Evolutionary conservation across 2,888 invertebrate genomes (phyloP), one percentile per base, ranked within the genome.

Genomic region (Scelioninae gen. 1): DNA sequence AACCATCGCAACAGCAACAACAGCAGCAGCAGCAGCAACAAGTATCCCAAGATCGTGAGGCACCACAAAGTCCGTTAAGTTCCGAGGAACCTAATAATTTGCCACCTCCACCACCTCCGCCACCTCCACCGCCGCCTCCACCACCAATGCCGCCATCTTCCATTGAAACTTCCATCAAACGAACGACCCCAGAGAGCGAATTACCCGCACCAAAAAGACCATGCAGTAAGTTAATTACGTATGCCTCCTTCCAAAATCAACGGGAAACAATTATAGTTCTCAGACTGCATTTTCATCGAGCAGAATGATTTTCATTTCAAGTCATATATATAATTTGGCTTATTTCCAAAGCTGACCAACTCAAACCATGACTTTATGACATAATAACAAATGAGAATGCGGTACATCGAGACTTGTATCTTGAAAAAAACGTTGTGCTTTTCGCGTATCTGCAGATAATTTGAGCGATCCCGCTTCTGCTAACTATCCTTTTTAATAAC

Each of bases 131-230:
- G 13, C 86, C 88, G 9, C 90, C 89, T 3, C 88, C 87, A 5
- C 88, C 89, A 13, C 90, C 88, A 51, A 87, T 88, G 83, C 89
- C 89, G 29, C 89, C 88, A 16, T 77, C 87, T 31, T 83, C 89
- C 4, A 84, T 90, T 38, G 91, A 92, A 81, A 89, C 91, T 91
- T 88, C 94, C 71, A 92, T 95, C 84, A 96, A 96, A 91, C 93
- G 96, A 86, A 95, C 95, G 38, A 95, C 96, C 7, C 94, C 95
- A 8, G 95, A 96, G 92, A 92, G 94, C 88, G 93, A 96, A 90
- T 94, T 96, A 75, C 96, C 96, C 10, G 93, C 96, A 83, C 96
- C 96, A 85, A 97, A 97, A 93, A 95, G 97, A 93, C 96, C 96
- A 87, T 94, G 96, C 88, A 96, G 97, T 97, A 93, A 95, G 95